phyloP scores from a whole-genome alignment of 2,888 invertebrate species.

The Hipparchia sbordonii region DNA sequence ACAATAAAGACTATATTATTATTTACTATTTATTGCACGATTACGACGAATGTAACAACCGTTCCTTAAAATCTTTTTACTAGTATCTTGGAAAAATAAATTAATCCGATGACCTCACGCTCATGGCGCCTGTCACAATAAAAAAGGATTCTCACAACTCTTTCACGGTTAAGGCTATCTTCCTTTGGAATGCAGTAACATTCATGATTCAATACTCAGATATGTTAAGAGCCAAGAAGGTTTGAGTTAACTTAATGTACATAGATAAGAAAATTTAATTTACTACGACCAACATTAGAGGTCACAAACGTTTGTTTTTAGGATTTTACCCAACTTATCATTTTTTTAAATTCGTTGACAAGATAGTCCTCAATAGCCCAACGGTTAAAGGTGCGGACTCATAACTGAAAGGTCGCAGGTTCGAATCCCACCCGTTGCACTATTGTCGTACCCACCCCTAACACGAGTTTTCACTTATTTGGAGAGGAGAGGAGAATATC shows the following conservation, averaged over 20 bases:
- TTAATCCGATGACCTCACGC: constrained; percentile 12
- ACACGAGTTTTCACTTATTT: no score
- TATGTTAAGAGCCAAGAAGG: background rate
- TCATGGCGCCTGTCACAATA: background rate
- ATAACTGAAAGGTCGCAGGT: no score
- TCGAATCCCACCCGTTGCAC: no score
- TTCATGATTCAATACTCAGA: constrained; percentile 5
- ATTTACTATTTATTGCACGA: no score
- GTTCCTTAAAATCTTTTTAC: background rate
- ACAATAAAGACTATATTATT: no score
- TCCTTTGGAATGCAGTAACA: constrained; percentile 1
- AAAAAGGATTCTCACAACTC: constrained; percentile 8
- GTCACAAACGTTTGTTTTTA: background rate
- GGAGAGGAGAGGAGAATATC: no score
- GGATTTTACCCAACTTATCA: background rate
- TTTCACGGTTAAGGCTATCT: constrained; percentile 4
- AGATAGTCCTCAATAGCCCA: no score
- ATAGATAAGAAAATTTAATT: background rate
- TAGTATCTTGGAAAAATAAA: background rate
- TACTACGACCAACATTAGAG: background rate
- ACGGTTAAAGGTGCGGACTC: no score
- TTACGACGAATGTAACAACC: background rate
- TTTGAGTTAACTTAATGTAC: background rate
- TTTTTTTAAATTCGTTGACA: no score
- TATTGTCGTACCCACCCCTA: no score